phyloP scores from a whole-genome alignment of 2,888 invertebrate species.

The Hirtodrosophila histrioides region DNA sequence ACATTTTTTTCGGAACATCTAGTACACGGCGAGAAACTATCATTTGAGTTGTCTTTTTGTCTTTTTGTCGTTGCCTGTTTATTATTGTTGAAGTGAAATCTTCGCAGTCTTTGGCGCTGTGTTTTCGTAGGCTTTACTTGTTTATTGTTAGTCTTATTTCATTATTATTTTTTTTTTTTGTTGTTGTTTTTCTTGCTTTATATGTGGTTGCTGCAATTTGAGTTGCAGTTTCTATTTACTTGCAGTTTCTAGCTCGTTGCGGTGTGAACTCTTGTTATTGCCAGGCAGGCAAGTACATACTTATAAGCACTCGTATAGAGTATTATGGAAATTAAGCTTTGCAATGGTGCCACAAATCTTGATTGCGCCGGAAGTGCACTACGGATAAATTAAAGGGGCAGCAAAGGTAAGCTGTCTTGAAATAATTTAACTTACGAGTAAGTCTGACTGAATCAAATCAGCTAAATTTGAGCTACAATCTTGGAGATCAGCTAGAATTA shows the following conservation, averaged over 20 bases:
- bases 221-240: slow-evolving; percentile 74
- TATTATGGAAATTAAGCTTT: slow-evolving; percentile 29
- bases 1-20: slow-evolving; percentile 75
- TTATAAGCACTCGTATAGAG: neutral
- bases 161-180: slow-evolving; percentile 26
- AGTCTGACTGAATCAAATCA: neutral
- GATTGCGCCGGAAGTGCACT: slow-evolving; percentile 33
- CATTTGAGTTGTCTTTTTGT: slow-evolving; percentile 50
- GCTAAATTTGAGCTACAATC: too few relatives aligned
- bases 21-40: slow-evolving; percentile 67
- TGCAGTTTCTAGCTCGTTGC: slow-evolving; percentile 70
- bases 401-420: neutral
- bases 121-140: slow-evolving; percentile 60
- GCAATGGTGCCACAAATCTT: slow-evolving; percentile 29
- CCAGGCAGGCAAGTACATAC: slow-evolving; percentile 6
- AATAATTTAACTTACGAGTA: too few relatives aligned
- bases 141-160: slow-evolving; percentile 69
- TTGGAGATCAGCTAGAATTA: too few relatives aligned
- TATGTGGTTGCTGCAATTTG: slow-evolving; percentile 42
- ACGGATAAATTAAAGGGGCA: slow-evolving; percentile 4
- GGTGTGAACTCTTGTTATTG: slow-evolving; percentile 56
- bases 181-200: slow-evolving; percentile 1
- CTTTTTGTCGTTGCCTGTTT: slow-evolving; percentile 40
- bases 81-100: slow-evolving; percentile 63
- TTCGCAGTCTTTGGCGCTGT: slow-evolving; percentile 37